phyloP scores from a whole-genome alignment of 2,113 vertebrate genomes.

The Micronycteris hirsuta region DNA sequence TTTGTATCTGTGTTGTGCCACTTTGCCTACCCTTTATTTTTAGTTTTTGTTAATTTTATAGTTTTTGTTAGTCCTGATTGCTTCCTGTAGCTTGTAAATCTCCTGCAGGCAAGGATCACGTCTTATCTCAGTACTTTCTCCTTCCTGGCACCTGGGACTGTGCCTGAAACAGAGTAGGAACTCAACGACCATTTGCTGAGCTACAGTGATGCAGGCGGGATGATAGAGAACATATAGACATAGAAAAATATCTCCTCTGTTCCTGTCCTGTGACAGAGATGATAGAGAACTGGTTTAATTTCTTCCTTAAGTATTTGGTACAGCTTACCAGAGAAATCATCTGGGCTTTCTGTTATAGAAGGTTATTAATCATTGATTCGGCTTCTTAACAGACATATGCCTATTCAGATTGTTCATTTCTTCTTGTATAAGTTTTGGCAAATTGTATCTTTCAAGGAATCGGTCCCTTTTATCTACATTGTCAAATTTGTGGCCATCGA shows the following conservation, averaged over 20 bases:
- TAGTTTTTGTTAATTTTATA: neutral
- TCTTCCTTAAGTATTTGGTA: neutral
- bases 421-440: neutral
- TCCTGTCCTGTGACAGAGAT: neutral
- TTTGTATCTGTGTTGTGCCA: neutral
- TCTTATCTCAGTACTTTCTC: neutral
- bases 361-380: neutral
- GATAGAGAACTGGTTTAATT: neutral
- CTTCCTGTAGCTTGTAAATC: neutral
- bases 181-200: neutral
- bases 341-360: neutral
- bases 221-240: neutral
- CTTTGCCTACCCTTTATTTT: neutral
- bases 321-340: neutral
- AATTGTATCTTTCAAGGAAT: neutral
- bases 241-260: neutral
- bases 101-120: neutral
- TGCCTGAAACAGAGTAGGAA: neutral
- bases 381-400: neutral
- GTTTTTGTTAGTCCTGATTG: neutral
- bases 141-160: no score
- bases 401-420: neutral
- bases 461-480: neutral
- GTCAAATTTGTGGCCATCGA: neutral
- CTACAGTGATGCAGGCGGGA: neutral